Evolutionary conservation across 2,888 invertebrate species (phyloP).

Genomic region (Brassicogethes aeneus): DNA sequence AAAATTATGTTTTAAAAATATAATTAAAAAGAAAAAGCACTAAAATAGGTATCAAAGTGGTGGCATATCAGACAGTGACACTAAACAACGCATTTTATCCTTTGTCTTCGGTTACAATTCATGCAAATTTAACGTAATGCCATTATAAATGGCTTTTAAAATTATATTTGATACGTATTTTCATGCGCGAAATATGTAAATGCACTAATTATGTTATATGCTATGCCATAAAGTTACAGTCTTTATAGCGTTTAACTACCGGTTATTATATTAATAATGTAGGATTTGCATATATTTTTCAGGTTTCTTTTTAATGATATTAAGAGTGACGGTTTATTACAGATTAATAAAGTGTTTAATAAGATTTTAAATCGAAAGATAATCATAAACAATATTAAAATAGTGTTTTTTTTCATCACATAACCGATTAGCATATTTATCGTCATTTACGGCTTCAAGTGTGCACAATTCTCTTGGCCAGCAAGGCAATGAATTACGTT

Average conservation of each 20-base stretch:
- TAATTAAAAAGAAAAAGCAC: too few species aligned
- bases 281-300: not conserved
- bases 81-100: constrained; percentile 26
- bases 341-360: too few species aligned
- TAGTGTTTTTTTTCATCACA: too few species aligned
- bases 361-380: too few species aligned
- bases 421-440: not conserved
- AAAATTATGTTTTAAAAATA: too few species aligned
- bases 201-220: not conserved
- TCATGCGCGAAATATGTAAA: not conserved
- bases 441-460: not conserved
- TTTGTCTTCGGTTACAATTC: constrained; percentile 18
- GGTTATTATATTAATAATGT: not conserved
- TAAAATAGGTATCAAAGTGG: not conserved
- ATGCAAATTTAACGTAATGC: constrained; percentile 10
- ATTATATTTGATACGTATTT: not conserved
- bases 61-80: constrained; percentile 22
- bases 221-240: not conserved
- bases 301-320: constrained; percentile 13
- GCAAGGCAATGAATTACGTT: constrained; percentile 41
- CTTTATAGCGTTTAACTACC: not conserved
- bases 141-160: not conserved
- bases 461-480: constrained; percentile 5
- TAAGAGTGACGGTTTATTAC: constrained; percentile 12
- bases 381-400: too few species aligned